These are phyloP conservation scores for Heliconius nattereri DNA, from an alignment of 1,140 invertebrate genomes.

Conservation along the genomic window DNA sequence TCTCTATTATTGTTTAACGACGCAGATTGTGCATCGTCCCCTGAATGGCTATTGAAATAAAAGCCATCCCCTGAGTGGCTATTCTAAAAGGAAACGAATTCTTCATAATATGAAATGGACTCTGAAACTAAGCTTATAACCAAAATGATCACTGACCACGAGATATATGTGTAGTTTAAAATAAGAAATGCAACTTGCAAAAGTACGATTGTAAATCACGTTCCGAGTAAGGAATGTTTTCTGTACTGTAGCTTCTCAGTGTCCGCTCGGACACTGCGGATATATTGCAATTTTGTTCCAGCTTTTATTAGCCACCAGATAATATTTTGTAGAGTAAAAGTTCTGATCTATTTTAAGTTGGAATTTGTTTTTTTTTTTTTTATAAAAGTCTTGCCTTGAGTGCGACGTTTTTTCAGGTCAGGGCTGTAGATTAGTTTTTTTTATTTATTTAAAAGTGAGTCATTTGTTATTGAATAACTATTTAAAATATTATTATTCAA, in stretches of 20 bases:
- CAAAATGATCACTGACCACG: not conserved
- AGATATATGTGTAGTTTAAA: not conserved
- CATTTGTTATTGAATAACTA: too few species aligned
- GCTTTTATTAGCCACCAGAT: conserved; percentile 9
- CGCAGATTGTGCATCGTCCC: too few species aligned
- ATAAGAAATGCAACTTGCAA: conserved; percentile 11
- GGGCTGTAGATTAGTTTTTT: not conserved
- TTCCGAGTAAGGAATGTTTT: conserved; percentile 4
- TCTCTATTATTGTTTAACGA: too few species aligned
- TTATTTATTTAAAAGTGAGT: not conserved
- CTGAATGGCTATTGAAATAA: too few species aligned
- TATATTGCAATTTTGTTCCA: conserved; percentile 11
- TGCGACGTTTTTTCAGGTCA: not conserved
- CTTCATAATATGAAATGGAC: too few species aligned
- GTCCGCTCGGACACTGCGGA: not conserved
- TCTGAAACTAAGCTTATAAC: not conserved
- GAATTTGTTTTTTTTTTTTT: not conserved
- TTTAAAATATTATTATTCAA: too few species aligned
- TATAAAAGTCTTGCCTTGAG: not conserved
- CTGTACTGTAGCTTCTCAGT: conserved; percentile 8
- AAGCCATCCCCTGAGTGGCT: too few species aligned
- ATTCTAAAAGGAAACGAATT: too few species aligned
- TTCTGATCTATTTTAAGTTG: not conserved
- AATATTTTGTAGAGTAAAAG: not conserved
- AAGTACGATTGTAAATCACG: conserved; percentile 15